Evolutionary conservation across 1,140 invertebrate genomes (phyloP).

Genomic region (Aphidius gifuensis): DNA sequence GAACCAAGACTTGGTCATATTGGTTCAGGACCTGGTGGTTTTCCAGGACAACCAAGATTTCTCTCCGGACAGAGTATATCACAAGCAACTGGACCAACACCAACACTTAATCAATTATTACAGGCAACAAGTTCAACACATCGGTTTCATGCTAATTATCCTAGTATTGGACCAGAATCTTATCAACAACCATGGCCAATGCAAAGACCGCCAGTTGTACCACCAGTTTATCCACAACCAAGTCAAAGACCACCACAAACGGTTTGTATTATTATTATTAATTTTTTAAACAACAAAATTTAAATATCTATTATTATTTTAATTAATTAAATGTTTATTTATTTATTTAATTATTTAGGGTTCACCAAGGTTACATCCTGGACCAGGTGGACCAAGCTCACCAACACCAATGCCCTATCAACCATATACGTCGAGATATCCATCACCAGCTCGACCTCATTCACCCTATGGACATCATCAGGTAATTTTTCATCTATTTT

Average conservation of each 20-base stretch:
- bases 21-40: slow-evolving; percentile 35
- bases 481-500: slow-evolving; percentile 29
- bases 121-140: slow-evolving; percentile 71
- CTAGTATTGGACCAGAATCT: slow-evolving; percentile 48
- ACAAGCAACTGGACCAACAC: slow-evolving; percentile 82
- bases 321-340: neutral
- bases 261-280: slow-evolving; percentile 32
- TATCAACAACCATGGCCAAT: slow-evolving; percentile 55
- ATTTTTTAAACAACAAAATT: slow-evolving; percentile 12
- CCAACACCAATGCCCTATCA: slow-evolving; percentile 53
- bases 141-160: slow-evolving; percentile 57
- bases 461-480: slow-evolving; percentile 58
- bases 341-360: slow-evolving; percentile 35
- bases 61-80: slow-evolving; percentile 64
- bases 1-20: slow-evolving; percentile 39
- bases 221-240: slow-evolving; percentile 50
- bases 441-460: slow-evolving; percentile 52
- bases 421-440: slow-evolving; percentile 51
- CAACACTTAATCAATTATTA: slow-evolving; percentile 84
- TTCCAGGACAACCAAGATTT: slow-evolving; percentile 53
- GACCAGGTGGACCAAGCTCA: slow-evolving; percentile 50
- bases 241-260: slow-evolving; percentile 53
- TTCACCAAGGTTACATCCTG: slow-evolving; percentile 51
- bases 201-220: slow-evolving; percentile 50
- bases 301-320: neutral